Conservation (phyloP, 2,797 vertebrate species). For the Lithobates sylvaticus region DNA sequence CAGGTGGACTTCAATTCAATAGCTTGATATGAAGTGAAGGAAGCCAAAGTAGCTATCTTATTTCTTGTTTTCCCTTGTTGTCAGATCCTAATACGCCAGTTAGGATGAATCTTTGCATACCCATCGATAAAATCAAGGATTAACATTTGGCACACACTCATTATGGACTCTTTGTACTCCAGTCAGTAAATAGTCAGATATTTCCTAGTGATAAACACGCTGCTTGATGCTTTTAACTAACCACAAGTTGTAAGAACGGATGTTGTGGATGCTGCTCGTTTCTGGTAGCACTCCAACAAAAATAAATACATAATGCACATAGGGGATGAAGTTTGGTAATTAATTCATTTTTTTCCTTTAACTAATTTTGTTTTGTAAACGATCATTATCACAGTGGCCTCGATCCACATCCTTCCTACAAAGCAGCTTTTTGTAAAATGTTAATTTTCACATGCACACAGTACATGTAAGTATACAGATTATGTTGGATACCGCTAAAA, state of each 20-base stretch:
- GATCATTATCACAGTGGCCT: neutral
- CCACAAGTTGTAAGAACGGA: conserved; percentile 47
- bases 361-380: neutral
- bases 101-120: conserved; percentile 6
- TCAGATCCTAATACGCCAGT: neutral
- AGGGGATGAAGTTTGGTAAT: neutral
- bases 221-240: conserved; percentile 25
- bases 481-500: too few species aligned
- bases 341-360: neutral
- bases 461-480: too few species aligned
- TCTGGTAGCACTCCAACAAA: conserved; percentile 27
- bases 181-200: conserved; percentile 10
- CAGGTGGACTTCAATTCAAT: neutral
- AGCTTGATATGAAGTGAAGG: neutral
- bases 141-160: neutral
- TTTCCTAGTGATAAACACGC: conserved; percentile 36
- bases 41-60: neutral
- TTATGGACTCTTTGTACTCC: conserved; percentile 9
- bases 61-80: conserved; percentile 21
- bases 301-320: neutral
- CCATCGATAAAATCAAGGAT: conserved; percentile 29
- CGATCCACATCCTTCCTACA: neutral
- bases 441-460: too few species aligned
- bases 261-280: conserved; percentile 29
- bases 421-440: neutral